A percentile compares a stretch with the other conserved stretches of the same genome.
Evolutionary conservation across 2,888 invertebrate species (phyloP).

Genomic region (Lepidocyrtinus sp.): DNA sequence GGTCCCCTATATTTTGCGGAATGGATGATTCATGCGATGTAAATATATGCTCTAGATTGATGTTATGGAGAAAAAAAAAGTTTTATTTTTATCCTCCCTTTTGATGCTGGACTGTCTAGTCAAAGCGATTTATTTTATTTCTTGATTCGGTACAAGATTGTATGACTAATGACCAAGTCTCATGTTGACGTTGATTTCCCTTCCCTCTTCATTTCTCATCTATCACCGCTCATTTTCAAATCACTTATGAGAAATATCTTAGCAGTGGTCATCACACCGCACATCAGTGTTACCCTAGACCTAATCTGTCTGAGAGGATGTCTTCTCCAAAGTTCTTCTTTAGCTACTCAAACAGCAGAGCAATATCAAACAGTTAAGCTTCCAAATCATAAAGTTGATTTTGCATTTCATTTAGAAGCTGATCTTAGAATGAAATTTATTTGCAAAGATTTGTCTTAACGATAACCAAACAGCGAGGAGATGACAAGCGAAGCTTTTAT

Average conservation of each 20-base stretch:
- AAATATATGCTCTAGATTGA: neutral
- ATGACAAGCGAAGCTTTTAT: neutral
- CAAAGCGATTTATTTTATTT: conserved; percentile 17
- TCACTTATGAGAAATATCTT: neutral
- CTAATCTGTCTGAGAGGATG: neutral
- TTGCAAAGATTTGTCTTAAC: neutral
- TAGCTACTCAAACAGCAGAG: neutral
- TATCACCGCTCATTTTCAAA: conserved; percentile 42
- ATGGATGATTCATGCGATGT: neutral
- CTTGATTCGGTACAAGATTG: conserved; percentile 34
- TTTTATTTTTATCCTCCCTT: conserved; percentile 17
- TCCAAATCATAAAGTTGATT: conserved; percentile 3
- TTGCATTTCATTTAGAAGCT: neutral
- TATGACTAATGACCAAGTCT: conserved; percentile 56
- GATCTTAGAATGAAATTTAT: neutral
- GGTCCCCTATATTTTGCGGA: conserved; percentile 2
- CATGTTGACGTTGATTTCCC: conserved; percentile 36
- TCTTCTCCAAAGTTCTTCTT: neutral
- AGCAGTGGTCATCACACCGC: conserved; percentile 1
- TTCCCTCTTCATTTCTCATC: conserved; percentile 23
- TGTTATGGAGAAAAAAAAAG: neutral
- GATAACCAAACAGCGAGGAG: conserved; percentile 7
- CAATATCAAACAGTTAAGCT: neutral
- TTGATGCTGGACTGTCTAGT: conserved; percentile 7
- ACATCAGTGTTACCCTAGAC: neutral